phyloP scores from a whole-genome alignment of 2,888 invertebrate genomes.

The Nymphalis urticae region DNA sequence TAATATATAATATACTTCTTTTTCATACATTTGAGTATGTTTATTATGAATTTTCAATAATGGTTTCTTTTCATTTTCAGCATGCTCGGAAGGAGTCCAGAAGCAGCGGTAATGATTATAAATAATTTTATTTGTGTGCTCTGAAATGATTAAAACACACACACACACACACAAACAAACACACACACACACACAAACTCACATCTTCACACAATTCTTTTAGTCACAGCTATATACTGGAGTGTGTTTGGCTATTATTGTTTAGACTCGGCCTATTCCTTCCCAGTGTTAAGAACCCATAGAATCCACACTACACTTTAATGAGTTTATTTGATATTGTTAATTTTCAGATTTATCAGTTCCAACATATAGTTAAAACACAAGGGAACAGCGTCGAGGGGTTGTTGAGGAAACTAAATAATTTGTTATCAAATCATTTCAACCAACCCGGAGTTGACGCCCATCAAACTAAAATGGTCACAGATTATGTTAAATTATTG shows the following conservation, averaged over 20 bases:
- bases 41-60: neutral
- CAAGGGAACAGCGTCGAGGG: conserved; percentile 66
- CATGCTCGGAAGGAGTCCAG: conserved; percentile 84
- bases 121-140: neutral
- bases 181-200: too few species aligned
- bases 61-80: conserved; percentile 61
- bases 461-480: conserved; percentile 66
- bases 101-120: conserved; percentile 82
- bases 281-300: too few species aligned
- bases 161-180: conserved; percentile 47
- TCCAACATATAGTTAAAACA: conserved; percentile 62
- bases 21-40: neutral
- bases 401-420: conserved; percentile 66
- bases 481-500: conserved; percentile 75
- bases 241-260: too few species aligned
- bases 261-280: too few species aligned
- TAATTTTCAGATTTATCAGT: conserved; percentile 63
- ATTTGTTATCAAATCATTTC: conserved; percentile 76
- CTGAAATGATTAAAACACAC: neutral
- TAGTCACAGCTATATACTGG: too few species aligned
- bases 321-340: neutral
- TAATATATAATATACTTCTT: too few species aligned
- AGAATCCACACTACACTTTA: too few species aligned
- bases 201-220: too few species aligned
- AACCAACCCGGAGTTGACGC: conserved; percentile 69